phyloP scores from a whole-genome alignment of 2,113 vertebrate genomes.

The Heterochromis multidens region DNA sequence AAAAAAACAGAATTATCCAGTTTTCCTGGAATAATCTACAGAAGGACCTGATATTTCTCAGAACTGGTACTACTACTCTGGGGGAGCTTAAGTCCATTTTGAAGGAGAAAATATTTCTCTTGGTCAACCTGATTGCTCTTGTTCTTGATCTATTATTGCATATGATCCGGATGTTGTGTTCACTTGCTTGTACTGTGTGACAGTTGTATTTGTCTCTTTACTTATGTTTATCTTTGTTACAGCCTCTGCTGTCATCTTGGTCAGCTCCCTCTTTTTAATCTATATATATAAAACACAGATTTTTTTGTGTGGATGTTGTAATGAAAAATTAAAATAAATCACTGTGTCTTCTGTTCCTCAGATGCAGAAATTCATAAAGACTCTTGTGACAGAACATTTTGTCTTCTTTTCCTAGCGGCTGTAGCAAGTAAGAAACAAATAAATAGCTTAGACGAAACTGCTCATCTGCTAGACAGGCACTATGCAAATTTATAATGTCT shows the following conservation, averaged over 20 bases:
- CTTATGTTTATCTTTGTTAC: background rate
- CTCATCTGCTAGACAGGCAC: background rate
- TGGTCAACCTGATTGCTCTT: background rate
- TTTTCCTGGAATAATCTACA: background rate
- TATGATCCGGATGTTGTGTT: background rate
- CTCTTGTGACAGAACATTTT: background rate
- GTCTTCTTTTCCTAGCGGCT: no score
- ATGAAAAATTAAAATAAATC: background rate
- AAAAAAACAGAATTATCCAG: background rate
- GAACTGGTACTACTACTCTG: background rate
- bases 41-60: background rate
- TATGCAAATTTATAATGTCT: background rate
- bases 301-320: background rate
- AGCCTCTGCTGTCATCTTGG: background rate
- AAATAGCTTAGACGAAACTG: no score
- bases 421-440: no score
- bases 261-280: background rate
- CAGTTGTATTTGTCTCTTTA: background rate
- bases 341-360: background rate
- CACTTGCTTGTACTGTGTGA: background rate
- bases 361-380: background rate
- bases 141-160: background rate
- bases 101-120: no score
- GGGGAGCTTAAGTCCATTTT: background rate
- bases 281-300: background rate